Evolutionary conservation across 2,797 vertebrate genomes (phyloP), one percentile per base, ranked within the genome.

Genomic region (Botia kubotai): DNA sequence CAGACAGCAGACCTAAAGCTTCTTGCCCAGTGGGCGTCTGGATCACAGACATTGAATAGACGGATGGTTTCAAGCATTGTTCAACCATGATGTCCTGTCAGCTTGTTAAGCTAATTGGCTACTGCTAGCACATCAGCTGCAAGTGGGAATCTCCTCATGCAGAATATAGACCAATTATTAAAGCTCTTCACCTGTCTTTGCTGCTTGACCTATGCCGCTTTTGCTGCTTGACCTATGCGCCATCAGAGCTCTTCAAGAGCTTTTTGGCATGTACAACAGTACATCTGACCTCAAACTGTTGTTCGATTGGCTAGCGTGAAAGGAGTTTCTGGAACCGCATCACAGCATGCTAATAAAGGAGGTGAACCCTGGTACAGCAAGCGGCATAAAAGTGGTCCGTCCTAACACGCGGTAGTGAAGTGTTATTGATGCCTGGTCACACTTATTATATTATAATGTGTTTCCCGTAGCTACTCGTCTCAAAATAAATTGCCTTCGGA

Each of bases 91-190:
- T 76, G 79, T 75, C 75, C 67, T 85, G 84, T 85, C 85, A 85
- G 73, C 81, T 85, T 80, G 79, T 85, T 87, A 87, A 86, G 53
- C 83, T 85, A 86, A 86, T 85, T 87, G 86, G 84, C 81, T 74
- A 74, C 72, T 75, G 55, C 83, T 65, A 71, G 43, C 66, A 68
- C 70, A 78, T 77, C 69, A 83, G 75, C 55, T 5, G 71, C 23
- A 21, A 72, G 43, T 65, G 75, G 60, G 66, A 77, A 66, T 60
- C 77, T 82, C 55, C 80, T 77, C 75, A 81, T 43, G 67, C 65
- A 66, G 50, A 65, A 55, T 83, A 82, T 50, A 2, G 75, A 79
- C 80, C 82, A 86, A 85, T 86, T 84, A 84, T 81, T 70, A 50
- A 69, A 75, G 78, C 33, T 60, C 46, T 86, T 86, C 80, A 84